Base-by-base conservation (phyloP, 1,140 invertebrate species). In the Drosophila miranda region DNA sequence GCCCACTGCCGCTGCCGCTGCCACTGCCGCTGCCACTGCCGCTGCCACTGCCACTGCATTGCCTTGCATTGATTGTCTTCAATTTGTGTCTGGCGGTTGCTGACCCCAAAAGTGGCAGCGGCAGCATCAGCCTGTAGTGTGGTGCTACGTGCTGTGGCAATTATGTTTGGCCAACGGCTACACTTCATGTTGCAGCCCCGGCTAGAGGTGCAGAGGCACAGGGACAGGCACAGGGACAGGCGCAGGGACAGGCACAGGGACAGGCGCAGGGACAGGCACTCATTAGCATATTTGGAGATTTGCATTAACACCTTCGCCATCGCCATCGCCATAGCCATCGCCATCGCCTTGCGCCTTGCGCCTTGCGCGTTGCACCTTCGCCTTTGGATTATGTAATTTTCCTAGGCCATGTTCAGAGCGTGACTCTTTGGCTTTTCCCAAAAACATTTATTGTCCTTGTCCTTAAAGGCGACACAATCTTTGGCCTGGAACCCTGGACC, bases 201-300 rank as follows among this genome's bases (percentile, higher is more conserved):
- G 34, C 34, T 38, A 38, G 34, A 13, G 34, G 34, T 11, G 69
- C 60, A 62, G 28, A 76, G 67, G 23, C 51, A 57, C 11, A 59
- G 19, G 19, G 19, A 19, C 3, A 23, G 28, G 21, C 11, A 43
- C 45, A 16, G 30, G 72, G 49, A 45, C 67, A 49, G 51, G 41
- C 34, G 23, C 44, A 34, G 63, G 45, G 16, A 19, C 3, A 76
- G 67, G 23, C 51, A 57, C 11, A 59, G 19, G 19, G 19, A 19
- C 3, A 23, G 28, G 21, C 11, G 28, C 45, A 34, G 63, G 45
- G 19, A 44, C 3, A 11, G 23, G n/a, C 23, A 68, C 64, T 86
- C 87, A 89, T 89, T 89, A 89, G 87, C 87, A 89, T 89, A 89
- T 89, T 88, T 84, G 70, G 76, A 61, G 74, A 89, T 89, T 89